A percentile compares a stretch with the other conserved stretches of the same genome.
Evolutionary conservation across 1,140 invertebrate species (phyloP).

Genomic region (Ooceraea biroi): DNA sequence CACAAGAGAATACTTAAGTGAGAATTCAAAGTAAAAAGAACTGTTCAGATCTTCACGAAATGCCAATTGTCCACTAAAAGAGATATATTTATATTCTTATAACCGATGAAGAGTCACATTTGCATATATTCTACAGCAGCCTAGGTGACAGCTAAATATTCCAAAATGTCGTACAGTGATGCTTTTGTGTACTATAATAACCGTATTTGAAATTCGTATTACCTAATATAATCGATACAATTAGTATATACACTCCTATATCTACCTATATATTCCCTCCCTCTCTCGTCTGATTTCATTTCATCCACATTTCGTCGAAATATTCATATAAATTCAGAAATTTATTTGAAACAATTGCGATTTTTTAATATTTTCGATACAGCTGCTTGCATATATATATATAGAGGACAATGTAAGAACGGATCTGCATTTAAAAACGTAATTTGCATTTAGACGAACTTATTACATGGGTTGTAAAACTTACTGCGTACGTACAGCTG

Average conservation of each 20-base stretch:
- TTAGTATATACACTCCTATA: slow-evolving; percentile 48
- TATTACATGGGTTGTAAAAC: slow-evolving; percentile 32
- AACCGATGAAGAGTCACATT: not conserved
- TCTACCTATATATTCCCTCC: slow-evolving; percentile 49
- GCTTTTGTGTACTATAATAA: not conserved
- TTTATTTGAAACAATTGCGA: slow-evolving; percentile 43
- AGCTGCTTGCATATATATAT: slow-evolving; percentile 50
- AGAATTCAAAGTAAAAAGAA: slow-evolving; percentile 24
- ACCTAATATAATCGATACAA: slow-evolving; percentile 26
- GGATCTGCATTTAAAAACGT: slow-evolving; percentile 61
- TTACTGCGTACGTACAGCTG: slow-evolving; percentile 31
- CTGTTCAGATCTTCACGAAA: not conserved
- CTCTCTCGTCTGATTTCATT: slow-evolving; percentile 29
- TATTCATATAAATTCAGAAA: slow-evolving; percentile 56
- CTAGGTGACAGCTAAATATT: not conserved
- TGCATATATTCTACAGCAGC: not conserved
- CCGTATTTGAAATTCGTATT: slow-evolving; percentile 2
- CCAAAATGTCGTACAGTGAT: not conserved
- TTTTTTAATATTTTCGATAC: slow-evolving; percentile 38
- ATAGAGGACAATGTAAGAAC: slow-evolving; percentile 46
- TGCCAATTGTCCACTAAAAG: not conserved
- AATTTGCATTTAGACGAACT: slow-evolving; percentile 58
- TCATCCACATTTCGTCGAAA: slow-evolving; percentile 65
- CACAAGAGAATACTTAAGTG: slow-evolving; percentile 22
- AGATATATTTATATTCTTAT: slow-evolving; percentile 21